phyloP scores from a whole-genome alignment of 64 coral and sea anemone species.

The Anthopleura sola region DNA sequence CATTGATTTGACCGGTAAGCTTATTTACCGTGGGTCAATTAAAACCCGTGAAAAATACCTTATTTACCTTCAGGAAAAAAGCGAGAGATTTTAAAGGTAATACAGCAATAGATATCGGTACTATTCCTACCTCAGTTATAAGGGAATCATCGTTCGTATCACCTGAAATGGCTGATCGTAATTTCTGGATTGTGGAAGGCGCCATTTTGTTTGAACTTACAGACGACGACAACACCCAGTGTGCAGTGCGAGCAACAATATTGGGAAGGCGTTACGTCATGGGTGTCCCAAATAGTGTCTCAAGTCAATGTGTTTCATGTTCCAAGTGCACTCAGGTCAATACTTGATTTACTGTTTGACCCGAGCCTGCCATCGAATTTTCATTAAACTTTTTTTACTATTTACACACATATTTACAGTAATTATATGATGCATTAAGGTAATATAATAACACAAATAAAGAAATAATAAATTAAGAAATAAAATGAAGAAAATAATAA shows the following conservation, averaged over 20 bases:
- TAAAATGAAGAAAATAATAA: too few species aligned
- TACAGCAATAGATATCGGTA: neutral
- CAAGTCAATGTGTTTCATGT: neutral
- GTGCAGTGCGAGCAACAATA: conserved; percentile 16
- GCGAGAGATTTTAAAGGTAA: neutral
- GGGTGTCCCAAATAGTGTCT: neutral
- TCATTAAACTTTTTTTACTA: too few species aligned
- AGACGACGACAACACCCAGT: conserved; percentile 28
- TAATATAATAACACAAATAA: too few species aligned
- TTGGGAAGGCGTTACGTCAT: neutral
- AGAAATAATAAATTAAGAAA: too few species aligned
- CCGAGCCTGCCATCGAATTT: too few species aligned
- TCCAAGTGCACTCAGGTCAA: neutral
- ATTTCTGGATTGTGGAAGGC: conserved; percentile 90
- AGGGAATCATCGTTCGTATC: conserved; percentile 75
- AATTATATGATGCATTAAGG: too few species aligned
- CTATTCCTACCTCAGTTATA: conserved; percentile 86
- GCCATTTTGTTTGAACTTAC: conserved; percentile 78
- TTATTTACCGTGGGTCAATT: neutral
- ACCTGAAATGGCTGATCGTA: conserved; percentile 78
- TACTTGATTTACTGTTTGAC: neutral
- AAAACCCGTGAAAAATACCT: neutral
- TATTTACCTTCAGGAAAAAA: neutral
- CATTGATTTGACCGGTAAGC: neutral
- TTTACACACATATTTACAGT: too few species aligned